Base-by-base conservation (phyloP, 2,113 vertebrate genomes). In the Embiotoca jacksoni region DNA sequence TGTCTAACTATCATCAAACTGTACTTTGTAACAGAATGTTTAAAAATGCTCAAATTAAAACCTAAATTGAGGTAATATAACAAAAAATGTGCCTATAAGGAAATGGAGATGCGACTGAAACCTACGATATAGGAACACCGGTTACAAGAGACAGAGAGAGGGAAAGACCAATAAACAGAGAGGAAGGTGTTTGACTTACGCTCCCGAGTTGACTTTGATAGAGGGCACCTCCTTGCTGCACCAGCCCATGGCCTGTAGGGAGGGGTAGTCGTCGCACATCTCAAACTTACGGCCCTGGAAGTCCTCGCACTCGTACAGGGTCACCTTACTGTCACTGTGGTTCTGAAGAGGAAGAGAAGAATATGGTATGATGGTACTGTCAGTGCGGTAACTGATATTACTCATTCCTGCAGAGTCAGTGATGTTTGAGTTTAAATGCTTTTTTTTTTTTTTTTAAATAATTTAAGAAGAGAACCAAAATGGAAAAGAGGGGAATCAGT, bases 161-260 rank as follows among this genome's bases (percentile, higher is more conserved):
- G 33, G 14, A 35, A 5, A 16, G 2, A 6, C 4, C 6, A 7
- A 14, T 23, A 16, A 62, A 11, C 1, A 2, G 5, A 32, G 23
- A 37, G 2, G 9, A 59, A 37, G 10, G 7, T 31, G 16, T 7
- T 9, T 11, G 36, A 96, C 97, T 98, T 94, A 99, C 96, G 96
- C 96, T 95, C 98, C 97, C 0, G 96, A 95, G 87, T 95, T 97
- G 92, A 99, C 94, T 95, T 97, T 98, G 92, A 99, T 95, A 62
- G 97, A 98, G 52, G 96, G 95, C 62, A 98, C 97, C 80, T 98
- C 96, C 90, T 98, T 98, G 95, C 94, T 97, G 91, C 96, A 95
- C 97, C 97, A 99, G 77, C 97, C 97, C 97, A 99, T 98, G 90
- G 97, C 97, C 92, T 98, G 96, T 87, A 98, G 94, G 0, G 98